Percentiles rank a stretch among this genome's conserved stretches.
phyloP scores from a whole-genome alignment of 2,888 invertebrate genomes.

The Sycophila texana region DNA sequence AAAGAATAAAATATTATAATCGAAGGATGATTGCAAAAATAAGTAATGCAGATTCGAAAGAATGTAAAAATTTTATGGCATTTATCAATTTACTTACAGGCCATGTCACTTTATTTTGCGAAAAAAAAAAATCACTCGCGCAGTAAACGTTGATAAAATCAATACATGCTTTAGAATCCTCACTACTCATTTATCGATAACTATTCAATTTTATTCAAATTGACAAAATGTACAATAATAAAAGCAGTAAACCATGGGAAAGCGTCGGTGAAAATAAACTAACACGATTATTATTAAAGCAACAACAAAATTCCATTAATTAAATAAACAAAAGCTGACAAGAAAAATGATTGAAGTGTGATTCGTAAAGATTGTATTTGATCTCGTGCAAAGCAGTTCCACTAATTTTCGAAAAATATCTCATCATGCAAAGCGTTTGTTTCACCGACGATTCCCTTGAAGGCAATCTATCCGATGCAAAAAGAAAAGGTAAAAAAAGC shows the following conservation, averaged over 20 bases:
- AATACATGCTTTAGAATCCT: constrained; percentile 56
- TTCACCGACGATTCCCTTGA: constrained; percentile 22
- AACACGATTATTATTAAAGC: background rate
- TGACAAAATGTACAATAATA: constrained; percentile 2
- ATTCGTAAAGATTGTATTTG: too few species aligned
- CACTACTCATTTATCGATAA: constrained; percentile 38
- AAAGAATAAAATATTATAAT: constrained; percentile 9
- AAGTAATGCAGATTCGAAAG: constrained; percentile 56
- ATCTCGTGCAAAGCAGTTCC: too few species aligned
- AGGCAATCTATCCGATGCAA: constrained; percentile 2
- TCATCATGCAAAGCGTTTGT: background rate
- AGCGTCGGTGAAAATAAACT: constrained; percentile 16
- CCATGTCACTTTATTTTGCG: constrained; percentile 40
- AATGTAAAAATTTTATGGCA: constrained; percentile 54
- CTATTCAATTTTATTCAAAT: constrained; percentile 2
- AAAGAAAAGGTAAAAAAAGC: background rate
- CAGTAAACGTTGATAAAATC: constrained; percentile 37
- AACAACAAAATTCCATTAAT: background rate
- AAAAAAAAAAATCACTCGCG: constrained; percentile 32
- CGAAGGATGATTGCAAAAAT: background rate
- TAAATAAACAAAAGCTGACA: background rate
- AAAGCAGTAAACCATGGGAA: background rate
- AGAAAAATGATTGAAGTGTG: background rate
- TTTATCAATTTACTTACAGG: constrained; percentile 50
- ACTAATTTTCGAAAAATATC: too few species aligned